A percentile compares a stretch with the other conserved stretches of the same genome.
Conservation (phyloP, 2,113 vertebrate species). For the Pomatostomus ruficeps region DNA sequence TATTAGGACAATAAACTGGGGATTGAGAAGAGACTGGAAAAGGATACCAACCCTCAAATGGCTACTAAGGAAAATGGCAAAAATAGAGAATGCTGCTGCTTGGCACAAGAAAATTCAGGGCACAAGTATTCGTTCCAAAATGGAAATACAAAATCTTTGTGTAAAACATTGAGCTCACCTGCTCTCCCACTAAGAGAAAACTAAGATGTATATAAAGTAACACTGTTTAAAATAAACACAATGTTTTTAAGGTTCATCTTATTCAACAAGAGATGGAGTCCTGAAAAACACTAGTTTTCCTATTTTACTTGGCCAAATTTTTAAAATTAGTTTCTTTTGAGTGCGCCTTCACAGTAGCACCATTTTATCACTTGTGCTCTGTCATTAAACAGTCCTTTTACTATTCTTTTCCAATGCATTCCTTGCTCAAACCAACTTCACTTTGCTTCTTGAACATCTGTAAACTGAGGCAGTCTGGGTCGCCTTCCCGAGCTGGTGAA, state of each 20-base stretch:
- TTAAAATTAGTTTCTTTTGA: neutral
- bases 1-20: neutral
- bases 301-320: neutral
- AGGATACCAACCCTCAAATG: neutral
- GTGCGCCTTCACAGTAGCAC: neutral
- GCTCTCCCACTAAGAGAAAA: neutral
- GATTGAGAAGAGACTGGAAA: neutral
- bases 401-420: neutral
- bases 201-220: neutral
- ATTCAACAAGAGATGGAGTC: neutral
- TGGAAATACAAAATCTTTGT: neutral
- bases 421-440: neutral
- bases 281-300: neutral
- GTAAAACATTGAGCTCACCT: neutral
- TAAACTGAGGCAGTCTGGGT: neutral
- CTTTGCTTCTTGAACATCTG: neutral
- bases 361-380: neutral
- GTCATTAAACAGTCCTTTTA: neutral
- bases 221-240: neutral
- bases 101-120: neutral
- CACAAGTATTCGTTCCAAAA: neutral
- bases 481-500: accelerated
- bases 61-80: neutral
- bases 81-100: neutral
- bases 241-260: neutral